These are phyloP conservation scores for Mesembrinibis cayennensis DNA, from an alignment of 2,113 vertebrate species.

Conservation along the genomic window DNA sequence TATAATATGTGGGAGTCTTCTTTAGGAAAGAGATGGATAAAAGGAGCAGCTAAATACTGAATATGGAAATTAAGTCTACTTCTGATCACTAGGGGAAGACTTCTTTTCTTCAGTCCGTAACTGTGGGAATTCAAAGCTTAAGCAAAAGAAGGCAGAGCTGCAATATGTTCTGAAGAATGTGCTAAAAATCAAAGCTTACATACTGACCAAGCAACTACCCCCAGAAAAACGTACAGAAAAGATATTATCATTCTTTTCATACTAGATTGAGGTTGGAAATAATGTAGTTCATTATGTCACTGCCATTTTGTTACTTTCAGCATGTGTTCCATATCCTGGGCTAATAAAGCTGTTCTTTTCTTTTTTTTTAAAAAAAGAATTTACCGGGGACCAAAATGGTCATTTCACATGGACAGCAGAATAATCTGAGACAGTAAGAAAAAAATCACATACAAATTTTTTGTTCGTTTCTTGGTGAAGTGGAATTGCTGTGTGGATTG, in stretches of 20 bases:
- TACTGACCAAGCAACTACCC: background rate
- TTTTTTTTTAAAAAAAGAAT: background rate
- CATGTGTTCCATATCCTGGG: background rate
- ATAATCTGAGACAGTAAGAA: constrained; percentile 46
- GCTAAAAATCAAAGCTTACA: background rate
- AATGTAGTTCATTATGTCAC: background rate
- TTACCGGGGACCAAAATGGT: constrained; percentile 2
- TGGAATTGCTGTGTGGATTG: background rate
- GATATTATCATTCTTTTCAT: background rate
- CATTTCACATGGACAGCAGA: constrained; percentile 28
- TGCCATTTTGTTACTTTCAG: constrained; percentile 21
- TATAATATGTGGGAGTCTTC: background rate
- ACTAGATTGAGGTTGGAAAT: background rate
- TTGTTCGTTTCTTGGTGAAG: background rate
- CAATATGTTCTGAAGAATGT: background rate
- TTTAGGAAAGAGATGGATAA: background rate
- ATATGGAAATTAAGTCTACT: background rate
- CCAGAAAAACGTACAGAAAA: background rate
- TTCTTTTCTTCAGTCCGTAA: background rate
- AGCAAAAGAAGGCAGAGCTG: background rate
- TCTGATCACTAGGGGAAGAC: background rate
- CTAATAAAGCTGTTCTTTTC: constrained; percentile 26
- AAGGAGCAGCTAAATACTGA: background rate
- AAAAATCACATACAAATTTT: constrained; percentile 18
- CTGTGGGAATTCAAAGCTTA: background rate